Conservation (phyloP, 2,888 invertebrate species). For the Asteroscopus sphinx region DNA sequence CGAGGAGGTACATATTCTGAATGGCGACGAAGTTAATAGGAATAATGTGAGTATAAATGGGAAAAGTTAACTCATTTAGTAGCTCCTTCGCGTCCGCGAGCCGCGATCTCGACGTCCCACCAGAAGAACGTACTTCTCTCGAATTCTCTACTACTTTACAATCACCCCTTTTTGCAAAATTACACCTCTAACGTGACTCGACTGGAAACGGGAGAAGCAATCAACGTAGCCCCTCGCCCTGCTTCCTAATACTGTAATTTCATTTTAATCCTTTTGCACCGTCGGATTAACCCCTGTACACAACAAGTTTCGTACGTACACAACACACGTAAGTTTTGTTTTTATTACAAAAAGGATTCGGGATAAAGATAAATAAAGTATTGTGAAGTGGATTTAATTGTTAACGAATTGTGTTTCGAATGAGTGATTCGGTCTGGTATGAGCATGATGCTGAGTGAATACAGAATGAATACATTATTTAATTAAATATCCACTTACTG, state of each 20-base stretch:
- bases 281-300: slow-evolving; percentile 59
- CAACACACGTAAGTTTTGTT: slow-evolving; percentile 42
- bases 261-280: slow-evolving; percentile 67
- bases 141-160: slow-evolving; percentile 76
- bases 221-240: slow-evolving; percentile 49
- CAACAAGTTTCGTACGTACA: slow-evolving; percentile 52
- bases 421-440: slow-evolving; percentile 55
- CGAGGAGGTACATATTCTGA: slow-evolving; percentile 78
- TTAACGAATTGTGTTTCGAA: slow-evolving; percentile 62
- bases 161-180: slow-evolving; percentile 83
- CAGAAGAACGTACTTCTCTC: slow-evolving; percentile 63
- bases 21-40: slow-evolving; percentile 82
- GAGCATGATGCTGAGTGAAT: slow-evolving; percentile 5
- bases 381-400: slow-evolving; percentile 57
- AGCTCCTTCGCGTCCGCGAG: slow-evolving; percentile 70
- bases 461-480: too few species aligned
- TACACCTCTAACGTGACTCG: slow-evolving; percentile 79
- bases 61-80: slow-evolving; percentile 85
- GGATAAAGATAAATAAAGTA: slow-evolving; percentile 54
- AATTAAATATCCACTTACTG: too few species aligned
- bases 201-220: slow-evolving; percentile 62
- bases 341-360: slow-evolving; percentile 53
- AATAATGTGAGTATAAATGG: slow-evolving; percentile 86
- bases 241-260: slow-evolving; percentile 66
- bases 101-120: slow-evolving; percentile 64